phyloP scores from a whole-genome alignment of 2,797 vertebrate species.

The Chromobotia macracanthus region DNA sequence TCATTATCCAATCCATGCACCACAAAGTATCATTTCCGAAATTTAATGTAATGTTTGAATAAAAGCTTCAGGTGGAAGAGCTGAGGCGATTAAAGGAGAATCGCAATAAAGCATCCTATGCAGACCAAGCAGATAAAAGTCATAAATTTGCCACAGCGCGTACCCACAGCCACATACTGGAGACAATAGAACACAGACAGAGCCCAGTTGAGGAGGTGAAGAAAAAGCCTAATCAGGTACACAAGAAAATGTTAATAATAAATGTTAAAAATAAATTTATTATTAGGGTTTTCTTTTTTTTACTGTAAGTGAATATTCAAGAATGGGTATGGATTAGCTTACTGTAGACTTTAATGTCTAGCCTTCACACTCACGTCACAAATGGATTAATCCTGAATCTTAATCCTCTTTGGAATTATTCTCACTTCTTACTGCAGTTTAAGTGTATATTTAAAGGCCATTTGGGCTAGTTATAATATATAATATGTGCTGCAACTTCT shows the following conservation, averaged over 20 bases:
- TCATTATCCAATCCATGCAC: slow-evolving; percentile 15
- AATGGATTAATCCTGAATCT: slow-evolving; percentile 26
- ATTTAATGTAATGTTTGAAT: slow-evolving; percentile 37
- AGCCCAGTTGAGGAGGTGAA: slow-evolving; percentile 12
- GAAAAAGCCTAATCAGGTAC: slow-evolving; percentile 25
- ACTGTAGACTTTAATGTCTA: slow-evolving; percentile 15
- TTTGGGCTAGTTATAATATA: slow-evolving; percentile 2
- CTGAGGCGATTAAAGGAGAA: slow-evolving; percentile 83
- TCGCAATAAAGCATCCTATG: slow-evolving; percentile 74
- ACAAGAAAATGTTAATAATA: background rate
- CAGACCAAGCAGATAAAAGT: slow-evolving; percentile 45
- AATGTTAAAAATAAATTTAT: background rate
- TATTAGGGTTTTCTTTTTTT: background rate
- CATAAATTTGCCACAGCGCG: background rate
- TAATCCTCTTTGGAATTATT: slow-evolving; percentile 36
- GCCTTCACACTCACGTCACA: slow-evolving; percentile 14
- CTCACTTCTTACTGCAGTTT: slow-evolving; percentile 19
- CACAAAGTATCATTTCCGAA: slow-evolving; percentile 27
- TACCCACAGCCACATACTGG: slow-evolving; percentile 12
- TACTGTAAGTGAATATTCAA: background rate
- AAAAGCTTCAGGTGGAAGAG: slow-evolving; percentile 83
- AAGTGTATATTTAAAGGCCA: slow-evolving; percentile 20
- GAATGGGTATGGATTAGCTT: slow-evolving; percentile 16
- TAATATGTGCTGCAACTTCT: too few relatives aligned
- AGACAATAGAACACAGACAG: background rate